Evolutionary conservation across 2,797 vertebrate species (phyloP).

Genomic region (Thalassophryne amazonica): DNA sequence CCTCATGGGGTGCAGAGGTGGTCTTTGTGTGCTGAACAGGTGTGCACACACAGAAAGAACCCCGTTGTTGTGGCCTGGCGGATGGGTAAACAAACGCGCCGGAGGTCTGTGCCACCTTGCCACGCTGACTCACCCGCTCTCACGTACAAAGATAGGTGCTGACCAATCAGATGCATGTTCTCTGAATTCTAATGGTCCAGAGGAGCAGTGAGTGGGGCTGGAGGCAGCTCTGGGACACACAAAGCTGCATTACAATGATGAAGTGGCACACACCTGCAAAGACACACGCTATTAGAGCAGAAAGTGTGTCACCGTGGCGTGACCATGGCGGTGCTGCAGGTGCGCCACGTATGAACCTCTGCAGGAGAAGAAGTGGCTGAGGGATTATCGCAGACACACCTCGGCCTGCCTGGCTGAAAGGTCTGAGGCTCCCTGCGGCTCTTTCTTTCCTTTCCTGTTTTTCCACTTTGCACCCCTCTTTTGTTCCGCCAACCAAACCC

Average conservation of each 20-base stretch:
- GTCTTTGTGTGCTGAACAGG: slow-evolving; percentile 80
- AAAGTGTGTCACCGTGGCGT: slow-evolving; percentile 51
- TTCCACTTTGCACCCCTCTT: slow-evolving; percentile 14
- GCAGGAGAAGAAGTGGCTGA: slow-evolving; percentile 45
- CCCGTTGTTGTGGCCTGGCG: slow-evolving; percentile 70
- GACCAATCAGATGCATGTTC: slow-evolving; percentile 24
- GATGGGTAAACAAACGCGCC: slow-evolving; percentile 70
- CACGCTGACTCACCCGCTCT: slow-evolving; percentile 14
- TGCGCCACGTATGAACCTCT: slow-evolving; percentile 52
- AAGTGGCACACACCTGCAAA: slow-evolving; percentile 9
- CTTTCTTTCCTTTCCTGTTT: slow-evolving; percentile 7
- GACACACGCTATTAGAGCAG: slow-evolving; percentile 27
- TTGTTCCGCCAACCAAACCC: slow-evolving; percentile 26
- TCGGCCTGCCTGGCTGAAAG: slow-evolving; percentile 1
- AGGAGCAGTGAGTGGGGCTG: slow-evolving; percentile 44
- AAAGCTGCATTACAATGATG: slow-evolving; percentile 9
- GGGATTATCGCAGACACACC: slow-evolving; percentile 55
- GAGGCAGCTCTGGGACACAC: slow-evolving; percentile 25
- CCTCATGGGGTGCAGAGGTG: slow-evolving; percentile 74
- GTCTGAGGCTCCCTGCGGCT: neutral
- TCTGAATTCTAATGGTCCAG: slow-evolving; percentile 49
- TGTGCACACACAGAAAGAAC: slow-evolving; percentile 73
- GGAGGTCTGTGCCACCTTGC: slow-evolving; percentile 55
- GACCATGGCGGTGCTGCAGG: slow-evolving; percentile 64
- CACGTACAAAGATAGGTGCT: slow-evolving; percentile 9